Evolutionary conservation across 1,140 invertebrate genomes (phyloP).

Genomic region (Cryptotermes secundus): DNA sequence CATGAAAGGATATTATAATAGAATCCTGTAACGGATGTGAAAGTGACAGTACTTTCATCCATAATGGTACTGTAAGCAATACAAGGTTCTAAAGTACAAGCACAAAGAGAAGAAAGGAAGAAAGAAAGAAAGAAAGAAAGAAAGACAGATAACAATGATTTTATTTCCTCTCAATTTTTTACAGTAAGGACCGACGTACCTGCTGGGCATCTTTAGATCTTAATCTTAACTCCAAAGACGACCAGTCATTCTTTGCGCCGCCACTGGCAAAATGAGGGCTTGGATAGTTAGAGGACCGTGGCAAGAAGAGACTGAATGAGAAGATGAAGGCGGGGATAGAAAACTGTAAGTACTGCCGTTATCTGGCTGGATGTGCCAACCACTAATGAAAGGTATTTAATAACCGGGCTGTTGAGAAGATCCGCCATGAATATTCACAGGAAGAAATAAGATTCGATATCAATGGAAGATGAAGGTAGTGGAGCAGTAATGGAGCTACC

Average conservation of each 20-base stretch:
- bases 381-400: background rate
- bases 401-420: background rate
- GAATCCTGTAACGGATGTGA: too few relatives aligned
- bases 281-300: background rate
- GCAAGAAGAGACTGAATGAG: background rate
- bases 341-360: background rate
- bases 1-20: background rate
- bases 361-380: background rate
- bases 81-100: background rate
- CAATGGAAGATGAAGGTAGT: background rate
- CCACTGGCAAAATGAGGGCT: background rate
- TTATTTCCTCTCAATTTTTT: background rate
- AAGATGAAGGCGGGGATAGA: background rate
- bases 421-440: background rate
- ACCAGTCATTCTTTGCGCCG: background rate
- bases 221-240: background rate
- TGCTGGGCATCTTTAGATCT: background rate
- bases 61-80: too few relatives aligned
- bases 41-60: too few relatives aligned
- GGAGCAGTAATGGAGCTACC: conserved; percentile 7
- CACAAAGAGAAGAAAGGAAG: background rate
- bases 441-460: conserved; percentile 10
- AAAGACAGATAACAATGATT: background rate
- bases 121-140: too few relatives aligned
- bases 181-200: background rate